Evolutionary conservation across 2,797 vertebrate species (phyloP).

Genomic region (Mus caroli): DNA sequence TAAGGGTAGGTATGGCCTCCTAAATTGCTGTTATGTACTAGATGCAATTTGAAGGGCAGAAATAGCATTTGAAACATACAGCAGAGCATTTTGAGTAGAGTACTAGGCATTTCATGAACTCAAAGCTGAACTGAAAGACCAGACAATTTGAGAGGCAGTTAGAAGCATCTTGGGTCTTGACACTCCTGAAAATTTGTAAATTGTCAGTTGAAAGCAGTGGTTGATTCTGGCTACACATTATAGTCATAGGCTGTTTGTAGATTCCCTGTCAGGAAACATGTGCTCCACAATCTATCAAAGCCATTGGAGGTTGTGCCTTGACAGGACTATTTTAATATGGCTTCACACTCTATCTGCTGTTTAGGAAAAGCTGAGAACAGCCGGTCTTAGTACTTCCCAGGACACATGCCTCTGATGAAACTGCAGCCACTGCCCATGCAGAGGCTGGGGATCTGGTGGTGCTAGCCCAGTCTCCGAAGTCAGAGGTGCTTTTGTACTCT

Average conservation of each 20-base stretch:
- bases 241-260: background rate
- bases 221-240: background rate
- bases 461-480: background rate
- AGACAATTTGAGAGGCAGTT: constrained; percentile 1
- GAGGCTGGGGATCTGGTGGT: background rate
- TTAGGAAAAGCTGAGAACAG: background rate
- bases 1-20: background rate
- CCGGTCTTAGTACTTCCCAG: background rate
- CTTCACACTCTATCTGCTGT: background rate
- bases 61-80: background rate
- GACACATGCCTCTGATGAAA: background rate
- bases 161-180: background rate
- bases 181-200: background rate
- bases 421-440: background rate
- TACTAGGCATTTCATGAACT: background rate
- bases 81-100: background rate
- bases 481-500: background rate
- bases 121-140: background rate
- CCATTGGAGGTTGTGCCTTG: background rate
- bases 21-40: background rate
- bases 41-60: constrained; percentile 23
- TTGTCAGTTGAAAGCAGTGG: background rate
- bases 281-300: background rate
- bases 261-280: background rate
- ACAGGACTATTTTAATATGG: background rate